Conservation (phyloP, 1,140 invertebrate species). For the Pachypsylla venusta region DNA sequence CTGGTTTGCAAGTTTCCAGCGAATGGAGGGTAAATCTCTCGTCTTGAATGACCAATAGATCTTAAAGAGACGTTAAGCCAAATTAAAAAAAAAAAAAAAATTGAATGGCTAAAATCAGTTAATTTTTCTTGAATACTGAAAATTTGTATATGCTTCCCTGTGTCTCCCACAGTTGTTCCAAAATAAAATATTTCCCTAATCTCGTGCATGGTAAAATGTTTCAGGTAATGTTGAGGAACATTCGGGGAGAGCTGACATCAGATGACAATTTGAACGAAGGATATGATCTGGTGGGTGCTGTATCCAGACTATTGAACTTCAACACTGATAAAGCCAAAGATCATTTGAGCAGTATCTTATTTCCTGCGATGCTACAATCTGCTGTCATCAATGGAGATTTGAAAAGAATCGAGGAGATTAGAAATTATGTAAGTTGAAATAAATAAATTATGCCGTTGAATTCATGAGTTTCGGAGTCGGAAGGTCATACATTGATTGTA, state of each 20-base stretch:
- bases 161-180: neutral
- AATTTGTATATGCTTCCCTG: too few relatives aligned
- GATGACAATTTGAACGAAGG: constrained; percentile 28
- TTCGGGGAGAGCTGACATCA: constrained; percentile 11
- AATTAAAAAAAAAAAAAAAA: too few relatives aligned
- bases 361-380: constrained; percentile 58
- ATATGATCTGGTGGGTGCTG: constrained; percentile 45
- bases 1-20: too few relatives aligned
- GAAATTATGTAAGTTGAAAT: constrained; percentile 31
- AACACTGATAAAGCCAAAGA: constrained; percentile 50
- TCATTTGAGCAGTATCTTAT: constrained; percentile 53
- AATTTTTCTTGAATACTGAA: neutral
- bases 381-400: constrained; percentile 51
- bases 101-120: constrained; percentile 49
- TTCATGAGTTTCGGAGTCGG: too few relatives aligned
- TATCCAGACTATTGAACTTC: constrained; percentile 47
- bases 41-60: too few relatives aligned
- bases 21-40: too few relatives aligned
- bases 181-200: constrained; percentile 2
- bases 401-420: constrained; percentile 36
- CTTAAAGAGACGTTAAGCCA: too few relatives aligned
- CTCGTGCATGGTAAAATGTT: constrained; percentile 1
- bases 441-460: constrained; percentile 8
- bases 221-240: constrained; percentile 6
- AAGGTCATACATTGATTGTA: too few relatives aligned